A percentile compares a stretch with the other conserved stretches of the same genome.
phyloP scores from a whole-genome alignment of 2,888 invertebrate genomes.

The Ormyrus rosae region DNA sequence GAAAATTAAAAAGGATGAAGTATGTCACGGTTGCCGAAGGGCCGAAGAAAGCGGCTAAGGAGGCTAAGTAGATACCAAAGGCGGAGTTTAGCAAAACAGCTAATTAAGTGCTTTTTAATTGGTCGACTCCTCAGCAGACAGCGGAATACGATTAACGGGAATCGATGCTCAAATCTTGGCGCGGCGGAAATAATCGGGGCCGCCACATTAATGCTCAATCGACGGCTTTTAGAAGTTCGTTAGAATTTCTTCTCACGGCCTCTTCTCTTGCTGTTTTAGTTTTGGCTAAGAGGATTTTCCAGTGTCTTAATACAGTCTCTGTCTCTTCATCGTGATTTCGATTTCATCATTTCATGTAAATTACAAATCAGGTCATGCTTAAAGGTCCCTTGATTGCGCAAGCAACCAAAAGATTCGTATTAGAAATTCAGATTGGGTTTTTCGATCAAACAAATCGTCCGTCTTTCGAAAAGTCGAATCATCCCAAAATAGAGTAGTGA shows the following conservation, averaged over 20 bases:
- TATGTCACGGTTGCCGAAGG: too few relatives aligned
- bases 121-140: constrained; percentile 26
- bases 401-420: not conserved
- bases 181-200: constrained; percentile 27
- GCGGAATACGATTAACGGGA: constrained; percentile 45
- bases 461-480: not conserved
- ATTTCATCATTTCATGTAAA: constrained; percentile 26
- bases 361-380: constrained; percentile 47
- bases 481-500: too few relatives aligned
- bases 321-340: not conserved
- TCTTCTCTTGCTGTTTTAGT: not conserved
- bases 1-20: not conserved
- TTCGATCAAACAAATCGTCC: not conserved
- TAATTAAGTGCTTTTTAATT: constrained; percentile 45
- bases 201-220: constrained; percentile 24
- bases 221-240: not conserved
- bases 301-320: not conserved
- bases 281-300: constrained; percentile 20
- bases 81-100: constrained; percentile 7
- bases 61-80: constrained; percentile 17
- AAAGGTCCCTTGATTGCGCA: constrained; percentile 27
- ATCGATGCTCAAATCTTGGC: constrained; percentile 31
- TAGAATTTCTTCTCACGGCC: not conserved
- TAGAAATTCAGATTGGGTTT: constrained; percentile 11
- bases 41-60: not conserved